These are phyloP conservation scores for Oryzias javanicus DNA, from an alignment of 2,113 vertebrate genomes.

Conservation along the genomic window DNA sequence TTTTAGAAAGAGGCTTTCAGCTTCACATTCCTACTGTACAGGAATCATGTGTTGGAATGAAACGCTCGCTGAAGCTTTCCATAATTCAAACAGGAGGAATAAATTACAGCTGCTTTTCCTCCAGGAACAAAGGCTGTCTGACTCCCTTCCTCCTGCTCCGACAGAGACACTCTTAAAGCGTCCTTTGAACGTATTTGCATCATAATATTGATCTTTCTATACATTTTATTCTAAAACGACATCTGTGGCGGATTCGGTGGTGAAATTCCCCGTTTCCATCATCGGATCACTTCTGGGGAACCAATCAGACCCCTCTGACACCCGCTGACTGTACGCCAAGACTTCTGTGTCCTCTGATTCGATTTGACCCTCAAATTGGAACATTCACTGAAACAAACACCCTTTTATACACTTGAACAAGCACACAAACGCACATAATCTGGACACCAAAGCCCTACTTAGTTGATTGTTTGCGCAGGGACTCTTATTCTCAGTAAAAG, in stretches of 20 bases:
- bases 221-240: constrained; percentile 25
- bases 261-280: constrained; percentile 29
- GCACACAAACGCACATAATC: constrained; percentile 38
- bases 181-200: constrained; percentile 30
- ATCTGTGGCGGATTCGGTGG: constrained; percentile 9
- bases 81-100: background rate
- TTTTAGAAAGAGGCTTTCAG: background rate
- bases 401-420: constrained; percentile 39
- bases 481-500: constrained; percentile 84
- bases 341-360: constrained; percentile 66
- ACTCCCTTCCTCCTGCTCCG: background rate
- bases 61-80: background rate
- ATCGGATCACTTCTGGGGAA: constrained; percentile 44
- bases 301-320: constrained; percentile 49
- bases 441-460: constrained; percentile 48
- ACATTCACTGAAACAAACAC: constrained; percentile 67
- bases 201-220: constrained; percentile 33
- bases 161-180: constrained; percentile 9
- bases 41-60: background rate
- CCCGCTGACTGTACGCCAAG: constrained; percentile 52
- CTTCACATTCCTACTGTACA: no score
- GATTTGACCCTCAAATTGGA: constrained; percentile 73
- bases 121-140: background rate
- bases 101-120: background rate
- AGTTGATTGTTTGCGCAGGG: constrained; percentile 77